Evolutionary conservation across 2,797 vertebrate species (phyloP).

Genomic region (Tolypeutes matacus): DNA sequence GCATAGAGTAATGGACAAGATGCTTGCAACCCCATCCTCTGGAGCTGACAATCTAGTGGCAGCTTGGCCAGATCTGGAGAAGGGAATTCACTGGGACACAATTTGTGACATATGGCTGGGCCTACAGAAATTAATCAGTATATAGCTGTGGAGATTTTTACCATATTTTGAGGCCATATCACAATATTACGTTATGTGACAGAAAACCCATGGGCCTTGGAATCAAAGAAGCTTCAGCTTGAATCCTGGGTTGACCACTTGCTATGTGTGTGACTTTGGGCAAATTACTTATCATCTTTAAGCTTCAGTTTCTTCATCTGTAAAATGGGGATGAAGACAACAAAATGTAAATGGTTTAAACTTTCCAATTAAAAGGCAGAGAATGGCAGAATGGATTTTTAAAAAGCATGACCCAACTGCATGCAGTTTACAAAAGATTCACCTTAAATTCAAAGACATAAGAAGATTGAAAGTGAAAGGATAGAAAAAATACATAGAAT

Average conservation of each 20-base stretch:
- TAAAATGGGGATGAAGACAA: too few species aligned
- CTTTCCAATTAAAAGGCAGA: too few species aligned
- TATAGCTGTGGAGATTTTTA: not conserved
- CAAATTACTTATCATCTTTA: not conserved
- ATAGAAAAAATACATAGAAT: too few species aligned
- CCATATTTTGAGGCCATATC: not conserved
- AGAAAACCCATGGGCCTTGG: not conserved
- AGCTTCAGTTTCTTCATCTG: too few species aligned
- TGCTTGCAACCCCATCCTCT: not conserved
- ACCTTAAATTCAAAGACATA: too few species aligned
- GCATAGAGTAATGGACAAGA: not conserved
- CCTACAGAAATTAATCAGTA: not conserved
- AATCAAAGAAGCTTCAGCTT: conserved; percentile 27
- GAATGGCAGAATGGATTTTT: too few species aligned
- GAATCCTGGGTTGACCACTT: conserved; percentile 2
- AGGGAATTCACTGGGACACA: conserved; percentile 16
- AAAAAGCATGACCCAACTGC: too few species aligned
- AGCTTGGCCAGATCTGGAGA: not conserved
- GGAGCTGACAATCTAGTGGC: not conserved
- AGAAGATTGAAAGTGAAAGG: too few species aligned
- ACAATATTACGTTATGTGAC: not conserved
- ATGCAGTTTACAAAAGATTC: too few species aligned
- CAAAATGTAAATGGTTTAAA: too few species aligned
- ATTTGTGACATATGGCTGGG: not conserved
- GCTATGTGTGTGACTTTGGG: not conserved